These are phyloP conservation scores for Syngnathus scovelli DNA, from an alignment of 2,113 vertebrate genomes.

Conservation along the genomic window DNA sequence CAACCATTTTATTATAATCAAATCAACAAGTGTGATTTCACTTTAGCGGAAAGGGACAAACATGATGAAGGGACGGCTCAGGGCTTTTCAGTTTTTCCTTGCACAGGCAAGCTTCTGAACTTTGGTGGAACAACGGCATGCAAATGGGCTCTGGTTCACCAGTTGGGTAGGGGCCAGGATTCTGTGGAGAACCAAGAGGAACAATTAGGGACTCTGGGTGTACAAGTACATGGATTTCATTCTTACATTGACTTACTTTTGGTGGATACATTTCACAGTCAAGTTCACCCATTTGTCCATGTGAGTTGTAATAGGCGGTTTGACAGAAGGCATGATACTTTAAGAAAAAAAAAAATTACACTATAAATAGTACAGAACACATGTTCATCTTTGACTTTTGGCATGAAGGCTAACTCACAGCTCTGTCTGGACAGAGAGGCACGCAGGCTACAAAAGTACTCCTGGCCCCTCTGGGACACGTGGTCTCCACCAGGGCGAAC, in stretches of 20 bases:
- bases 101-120: not conserved
- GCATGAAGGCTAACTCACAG: not conserved
- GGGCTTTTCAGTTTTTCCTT: not conserved
- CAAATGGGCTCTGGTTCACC: not conserved
- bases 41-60: not conserved
- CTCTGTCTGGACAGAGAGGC: slow-evolving; percentile 1
- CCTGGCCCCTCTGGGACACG: not conserved
- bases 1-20: too few relatives aligned
- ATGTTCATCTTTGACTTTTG: too few relatives aligned
- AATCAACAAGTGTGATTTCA: not conserved
- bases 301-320: not conserved
- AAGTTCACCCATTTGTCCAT: not conserved
- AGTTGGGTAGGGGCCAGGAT: not conserved
- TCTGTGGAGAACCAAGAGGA: not conserved
- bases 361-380: too few relatives aligned
- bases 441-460: not conserved
- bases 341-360: too few relatives aligned
- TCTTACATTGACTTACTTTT: not conserved
- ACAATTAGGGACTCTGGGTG: not conserved
- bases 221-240: too few relatives aligned
- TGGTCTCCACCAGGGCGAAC: slow-evolving; percentile 3
- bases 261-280: not conserved
- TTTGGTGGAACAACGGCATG: not conserved
- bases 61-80: not conserved
- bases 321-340: not conserved